Evolutionary conservation across 2,888 invertebrate species (phyloP).

Genomic region (Pachydiplax longipennis): DNA sequence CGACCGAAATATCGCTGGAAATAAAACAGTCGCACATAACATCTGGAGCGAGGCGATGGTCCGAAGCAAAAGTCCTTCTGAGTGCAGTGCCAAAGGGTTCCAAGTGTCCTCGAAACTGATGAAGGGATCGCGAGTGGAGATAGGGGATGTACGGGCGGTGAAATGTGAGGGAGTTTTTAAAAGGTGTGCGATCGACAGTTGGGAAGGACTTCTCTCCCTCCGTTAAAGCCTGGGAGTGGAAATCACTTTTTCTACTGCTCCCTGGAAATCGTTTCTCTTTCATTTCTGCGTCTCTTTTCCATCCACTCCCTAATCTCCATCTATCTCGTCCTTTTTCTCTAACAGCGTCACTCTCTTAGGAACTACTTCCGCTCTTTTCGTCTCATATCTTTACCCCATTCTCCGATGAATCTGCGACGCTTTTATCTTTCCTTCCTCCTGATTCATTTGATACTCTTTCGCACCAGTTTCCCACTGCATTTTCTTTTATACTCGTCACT

Average conservation of each 20-base stretch:
- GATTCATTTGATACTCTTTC: not conserved
- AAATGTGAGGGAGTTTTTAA: not conserved
- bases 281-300: not conserved
- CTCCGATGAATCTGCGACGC: not conserved
- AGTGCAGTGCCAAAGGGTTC: not conserved
- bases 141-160: not conserved
- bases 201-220: not conserved
- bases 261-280: not conserved
- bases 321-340: not conserved
- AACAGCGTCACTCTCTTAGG: not conserved
- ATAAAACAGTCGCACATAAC: not conserved
- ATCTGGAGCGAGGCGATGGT: not conserved
- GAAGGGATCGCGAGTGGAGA: not conserved
- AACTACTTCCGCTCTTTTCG: not conserved
- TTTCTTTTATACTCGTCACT: not conserved
- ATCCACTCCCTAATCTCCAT: not conserved
- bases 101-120: not conserved
- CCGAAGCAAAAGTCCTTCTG: not conserved
- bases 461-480: not conserved
- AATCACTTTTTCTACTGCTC: not conserved
- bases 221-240: not conserved
- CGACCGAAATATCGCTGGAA: too few species aligned
- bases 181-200: not conserved
- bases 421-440: not conserved
- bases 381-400: not conserved